A percentile compares a stretch with the other conserved stretches of the same genome.
Conservation (phyloP, 2,797 vertebrate species). For the Poliocrania exsul region DNA sequence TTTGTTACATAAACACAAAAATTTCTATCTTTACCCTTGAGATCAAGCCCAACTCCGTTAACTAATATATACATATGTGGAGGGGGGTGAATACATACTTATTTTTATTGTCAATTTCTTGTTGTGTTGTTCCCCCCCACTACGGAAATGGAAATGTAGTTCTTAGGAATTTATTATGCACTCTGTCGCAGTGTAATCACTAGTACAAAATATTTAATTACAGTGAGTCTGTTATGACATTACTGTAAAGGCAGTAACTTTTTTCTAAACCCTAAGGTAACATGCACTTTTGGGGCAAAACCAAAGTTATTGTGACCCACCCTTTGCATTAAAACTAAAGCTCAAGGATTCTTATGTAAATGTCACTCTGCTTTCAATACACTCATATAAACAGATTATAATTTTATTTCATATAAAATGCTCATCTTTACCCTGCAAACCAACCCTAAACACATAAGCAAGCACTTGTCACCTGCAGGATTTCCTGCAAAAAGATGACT, state of each 20-base stretch:
- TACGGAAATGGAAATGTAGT: conserved; percentile 69
- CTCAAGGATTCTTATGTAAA: background rate
- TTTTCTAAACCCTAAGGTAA: conserved; percentile 66
- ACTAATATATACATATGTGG: conserved; percentile 34
- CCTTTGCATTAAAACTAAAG: conserved; percentile 31
- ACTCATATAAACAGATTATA: conserved; percentile 1
- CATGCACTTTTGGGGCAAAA: conserved; percentile 65
- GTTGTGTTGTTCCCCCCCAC: background rate
- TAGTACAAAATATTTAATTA: conserved; percentile 84
- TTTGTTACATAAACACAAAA: conserved; percentile 88
- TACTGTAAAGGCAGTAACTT: conserved; percentile 69
- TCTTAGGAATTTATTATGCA: conserved; percentile 76
- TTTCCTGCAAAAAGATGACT: conserved; percentile 13
- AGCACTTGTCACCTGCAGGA: conserved; percentile 16
- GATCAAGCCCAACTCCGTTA: conserved; percentile 69
- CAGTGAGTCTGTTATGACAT: conserved; percentile 82
- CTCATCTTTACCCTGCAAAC: background rate
- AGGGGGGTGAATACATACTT: conserved; percentile 11
- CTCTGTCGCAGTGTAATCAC: conserved; percentile 75
- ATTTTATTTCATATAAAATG: background rate
- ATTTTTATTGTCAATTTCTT: conserved; percentile 66
- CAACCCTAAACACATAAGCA: conserved; percentile 8
- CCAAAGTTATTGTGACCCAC: conserved; percentile 53
- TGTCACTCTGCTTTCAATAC: background rate
- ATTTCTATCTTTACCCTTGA: conserved; percentile 84